Conservation (phyloP, 2,888 invertebrate species). For the Agriotes lineatus region DNA sequence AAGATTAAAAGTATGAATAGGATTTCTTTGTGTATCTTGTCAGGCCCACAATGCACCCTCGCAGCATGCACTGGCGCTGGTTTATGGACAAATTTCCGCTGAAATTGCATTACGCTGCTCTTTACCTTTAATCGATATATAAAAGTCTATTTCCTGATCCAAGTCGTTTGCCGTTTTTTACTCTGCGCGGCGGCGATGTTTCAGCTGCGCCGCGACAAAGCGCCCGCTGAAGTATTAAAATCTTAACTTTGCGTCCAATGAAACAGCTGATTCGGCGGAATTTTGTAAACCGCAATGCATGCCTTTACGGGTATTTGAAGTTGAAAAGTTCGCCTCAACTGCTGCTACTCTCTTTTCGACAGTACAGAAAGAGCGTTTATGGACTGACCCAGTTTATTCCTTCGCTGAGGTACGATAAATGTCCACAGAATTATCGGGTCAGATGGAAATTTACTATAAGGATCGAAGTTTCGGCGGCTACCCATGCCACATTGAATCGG, state of each 20-base stretch:
- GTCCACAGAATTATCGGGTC: too few species aligned
- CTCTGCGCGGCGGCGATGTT: background rate
- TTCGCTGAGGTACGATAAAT: too few species aligned
- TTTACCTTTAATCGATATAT: slow-evolving; percentile 7
- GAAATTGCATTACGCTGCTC: background rate
- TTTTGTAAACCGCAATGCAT: background rate
- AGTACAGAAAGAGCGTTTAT: too few species aligned
- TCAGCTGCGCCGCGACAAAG: slow-evolving; percentile 3
- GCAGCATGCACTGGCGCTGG: background rate
- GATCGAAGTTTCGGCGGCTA: too few species aligned
- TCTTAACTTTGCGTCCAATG: background rate
- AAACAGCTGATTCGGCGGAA: background rate
- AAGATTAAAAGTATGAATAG: slow-evolving; percentile 32
- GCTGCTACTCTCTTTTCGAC: too few species aligned
- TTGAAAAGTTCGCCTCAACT: too few species aligned
- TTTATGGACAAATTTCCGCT: background rate
- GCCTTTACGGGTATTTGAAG: too few species aligned
- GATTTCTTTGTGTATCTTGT: slow-evolving; percentile 20
- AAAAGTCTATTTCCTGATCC: background rate
- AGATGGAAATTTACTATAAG: too few species aligned
- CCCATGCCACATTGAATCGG: too few species aligned
- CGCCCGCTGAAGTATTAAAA: slow-evolving; percentile 1
- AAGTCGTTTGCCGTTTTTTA: slow-evolving; percentile 4
- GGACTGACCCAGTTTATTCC: too few species aligned
- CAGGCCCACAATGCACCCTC: slow-evolving; percentile 1